phyloP scores from a whole-genome alignment of 2,888 invertebrate species.

The Limnephilus marmoratus region DNA sequence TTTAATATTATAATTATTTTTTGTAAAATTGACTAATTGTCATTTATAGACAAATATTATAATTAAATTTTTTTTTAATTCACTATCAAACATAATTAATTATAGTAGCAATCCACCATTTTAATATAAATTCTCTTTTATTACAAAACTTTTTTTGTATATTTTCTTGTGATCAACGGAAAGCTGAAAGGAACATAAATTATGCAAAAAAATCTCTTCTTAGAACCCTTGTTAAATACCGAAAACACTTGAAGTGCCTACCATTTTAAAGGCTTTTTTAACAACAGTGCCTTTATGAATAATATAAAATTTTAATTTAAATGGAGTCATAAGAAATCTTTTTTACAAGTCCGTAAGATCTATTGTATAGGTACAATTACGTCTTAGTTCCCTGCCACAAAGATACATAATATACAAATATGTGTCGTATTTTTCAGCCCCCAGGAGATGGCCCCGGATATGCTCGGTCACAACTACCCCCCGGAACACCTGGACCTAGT shows the following conservation, averaged over 20 bases:
- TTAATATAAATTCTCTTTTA: neutral
- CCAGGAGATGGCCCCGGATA: constrained; percentile 70
- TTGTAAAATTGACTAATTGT: too few relatives aligned
- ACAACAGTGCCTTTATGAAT: neutral
- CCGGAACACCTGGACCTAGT: constrained; percentile 81
- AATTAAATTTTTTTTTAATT: too few relatives aligned
- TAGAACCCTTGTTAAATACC: neutral
- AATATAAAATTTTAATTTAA: neutral
- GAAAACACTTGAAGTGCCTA: neutral
- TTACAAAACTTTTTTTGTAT: neutral
- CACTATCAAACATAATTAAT: too few relatives aligned
- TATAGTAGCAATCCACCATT: too few relatives aligned
- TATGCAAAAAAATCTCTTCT: neutral
- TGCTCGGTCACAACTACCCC: constrained; percentile 84
- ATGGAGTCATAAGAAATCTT: neutral
- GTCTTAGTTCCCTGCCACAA: constrained; percentile 31
- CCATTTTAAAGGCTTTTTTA: neutral
- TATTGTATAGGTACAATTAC: too few relatives aligned
- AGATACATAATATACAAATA: neutral
- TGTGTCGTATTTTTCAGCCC: constrained; percentile 35
- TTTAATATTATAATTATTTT: too few relatives aligned
- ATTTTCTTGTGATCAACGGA: neutral
- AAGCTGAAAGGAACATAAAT: neutral
- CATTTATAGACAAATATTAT: too few relatives aligned
- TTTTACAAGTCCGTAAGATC: too few relatives aligned